These are phyloP conservation scores for Grus americana DNA, from an alignment of 2,113 vertebrate genomes.

Conservation along the genomic window DNA sequence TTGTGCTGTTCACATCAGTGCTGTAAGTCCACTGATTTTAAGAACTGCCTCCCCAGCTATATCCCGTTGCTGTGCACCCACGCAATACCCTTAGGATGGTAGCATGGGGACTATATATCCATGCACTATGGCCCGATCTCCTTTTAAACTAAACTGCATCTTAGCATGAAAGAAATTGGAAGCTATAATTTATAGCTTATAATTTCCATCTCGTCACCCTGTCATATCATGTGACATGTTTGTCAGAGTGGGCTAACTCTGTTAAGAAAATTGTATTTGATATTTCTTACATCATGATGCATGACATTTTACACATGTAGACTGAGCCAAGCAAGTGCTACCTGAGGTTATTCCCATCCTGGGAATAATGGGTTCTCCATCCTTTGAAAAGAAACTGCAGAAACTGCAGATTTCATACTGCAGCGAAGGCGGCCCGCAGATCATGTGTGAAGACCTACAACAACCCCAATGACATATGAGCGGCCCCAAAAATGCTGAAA, in stretches of 20 bases:
- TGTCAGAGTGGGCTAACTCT: background rate
- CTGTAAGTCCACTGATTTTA: background rate
- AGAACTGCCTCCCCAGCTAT: background rate
- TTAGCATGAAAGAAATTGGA: background rate
- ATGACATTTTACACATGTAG: background rate
- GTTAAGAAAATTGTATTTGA: background rate
- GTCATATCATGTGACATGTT: background rate
- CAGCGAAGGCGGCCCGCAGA: background rate
- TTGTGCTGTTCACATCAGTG: background rate
- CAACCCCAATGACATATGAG: rapidly evolving
- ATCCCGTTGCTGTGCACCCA: background rate
- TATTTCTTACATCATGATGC: background rate
- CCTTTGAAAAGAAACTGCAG: background rate
- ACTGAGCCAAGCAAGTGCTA: background rate
- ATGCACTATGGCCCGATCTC: rapidly evolving
- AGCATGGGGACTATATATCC: background rate
- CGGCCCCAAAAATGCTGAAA: background rate
- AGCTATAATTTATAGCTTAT: background rate
- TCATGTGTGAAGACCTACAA: background rate
- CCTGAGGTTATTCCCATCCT: background rate
- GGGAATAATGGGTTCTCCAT: background rate
- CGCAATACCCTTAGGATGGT: background rate
- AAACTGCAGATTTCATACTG: background rate
- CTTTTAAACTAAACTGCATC: background rate
- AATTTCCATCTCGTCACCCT: background rate